Percentiles rank a stretch among this genome's conserved stretches.
These are phyloP conservation scores for Cryptocheilus praepositus DNA, from an alignment of 2,888 invertebrate species.

Conservation along the genomic window DNA sequence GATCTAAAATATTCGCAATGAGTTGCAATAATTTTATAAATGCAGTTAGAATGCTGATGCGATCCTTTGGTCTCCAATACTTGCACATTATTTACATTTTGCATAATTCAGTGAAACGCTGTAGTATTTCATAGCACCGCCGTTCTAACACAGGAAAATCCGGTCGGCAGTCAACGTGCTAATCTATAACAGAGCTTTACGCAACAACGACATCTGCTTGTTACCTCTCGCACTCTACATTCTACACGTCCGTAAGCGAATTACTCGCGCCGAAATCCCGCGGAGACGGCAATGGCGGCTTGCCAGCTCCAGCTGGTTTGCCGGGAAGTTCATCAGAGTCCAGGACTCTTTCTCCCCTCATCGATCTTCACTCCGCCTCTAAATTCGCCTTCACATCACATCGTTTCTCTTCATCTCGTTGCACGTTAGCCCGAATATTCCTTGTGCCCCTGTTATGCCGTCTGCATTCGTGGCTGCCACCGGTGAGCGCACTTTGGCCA, in stretches of 20 bases:
- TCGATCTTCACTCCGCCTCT: conserved; percentile 11
- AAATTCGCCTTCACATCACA: conserved; percentile 2
- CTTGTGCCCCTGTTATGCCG: neutral
- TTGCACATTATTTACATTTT: too few species aligned
- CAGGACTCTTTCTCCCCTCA: conserved; percentile 5
- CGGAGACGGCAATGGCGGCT: conserved; percentile 47
- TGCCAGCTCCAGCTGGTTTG: too few species aligned
- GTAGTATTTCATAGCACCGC: too few species aligned
- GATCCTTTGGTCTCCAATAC: too few species aligned
- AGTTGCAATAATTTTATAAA: too few species aligned
- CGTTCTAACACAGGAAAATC: too few species aligned
- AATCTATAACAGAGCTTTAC: conserved; percentile 48
- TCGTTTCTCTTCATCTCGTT: conserved; percentile 9
- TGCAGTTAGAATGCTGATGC: too few species aligned
- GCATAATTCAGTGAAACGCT: too few species aligned
- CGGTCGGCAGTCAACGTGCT: too few species aligned
- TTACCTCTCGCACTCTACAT: conserved; percentile 46
- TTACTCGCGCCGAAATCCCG: conserved; percentile 54
- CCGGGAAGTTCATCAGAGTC: too few species aligned
- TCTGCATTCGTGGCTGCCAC: neutral
- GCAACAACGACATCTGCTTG: conserved; percentile 49
- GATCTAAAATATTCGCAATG: too few species aligned
- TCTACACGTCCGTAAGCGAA: conserved; percentile 52
- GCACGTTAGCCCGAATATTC: neutral
- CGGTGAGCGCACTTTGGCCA: neutral